Evolutionary conservation across 1,140 invertebrate species (phyloP), one percentile per base, ranked within the genome.

Genomic region (Parasteatoda tepidariorum): DNA sequence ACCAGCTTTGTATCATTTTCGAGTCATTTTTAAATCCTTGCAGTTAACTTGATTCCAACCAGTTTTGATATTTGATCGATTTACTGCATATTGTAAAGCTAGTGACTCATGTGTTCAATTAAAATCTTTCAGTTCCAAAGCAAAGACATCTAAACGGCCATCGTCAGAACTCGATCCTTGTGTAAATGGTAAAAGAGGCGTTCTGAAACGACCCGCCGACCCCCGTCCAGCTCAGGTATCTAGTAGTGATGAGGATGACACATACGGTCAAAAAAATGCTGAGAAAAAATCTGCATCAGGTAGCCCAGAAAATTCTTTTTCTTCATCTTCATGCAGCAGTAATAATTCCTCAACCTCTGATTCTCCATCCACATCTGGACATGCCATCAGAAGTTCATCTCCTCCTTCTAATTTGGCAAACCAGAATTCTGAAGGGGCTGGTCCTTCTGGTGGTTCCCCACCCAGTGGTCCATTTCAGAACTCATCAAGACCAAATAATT

Each of bases 111-210:
- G n/a, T 48, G 1, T 13, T 41, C 1, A 13, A 18, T 48, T 48
- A 2, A 13, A 48, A 2, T 48, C 18, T 13, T 48, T 48, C 74
- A 70, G 59, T 9, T 59, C 62, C 15, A 28, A 33, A 11, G 18
- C 11, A 13, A 54, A 54, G 31, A 61, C 66, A 79, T 38, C 76
- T 2, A 79, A 79, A 18, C 64, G 85, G 7, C 85, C 87, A 54
- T 85, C 92, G 55, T 92, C 93, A 87, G 90, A 76, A 15, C 54
- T 83, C n/a, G 84, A 87, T 38, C 75, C 68, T 38, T 85, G 86
- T 59, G 64, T 85, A 1, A 87, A 87, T 71, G 85, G 75, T 31
- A 85, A 83, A 34, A 84, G 76, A 67, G 86, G 64, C 38, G 83
- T 82, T 61, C 83, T 85, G 33, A 86, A 71, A 70, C 76, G 62